Conservation (phyloP, 2,113 vertebrate species). For the Mellivora capensis region DNA sequence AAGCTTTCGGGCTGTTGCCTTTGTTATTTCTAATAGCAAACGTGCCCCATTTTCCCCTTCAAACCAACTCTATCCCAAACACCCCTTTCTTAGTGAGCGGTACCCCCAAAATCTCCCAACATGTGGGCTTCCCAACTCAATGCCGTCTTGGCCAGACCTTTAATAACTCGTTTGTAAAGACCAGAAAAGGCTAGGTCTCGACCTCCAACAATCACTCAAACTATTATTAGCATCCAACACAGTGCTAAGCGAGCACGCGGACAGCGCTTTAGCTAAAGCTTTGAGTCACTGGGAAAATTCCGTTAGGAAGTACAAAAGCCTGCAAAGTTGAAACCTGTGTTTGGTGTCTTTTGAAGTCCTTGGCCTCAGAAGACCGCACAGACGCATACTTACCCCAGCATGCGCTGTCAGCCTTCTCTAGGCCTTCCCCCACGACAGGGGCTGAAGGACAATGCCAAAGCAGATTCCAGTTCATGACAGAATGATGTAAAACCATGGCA, state of each 20-base stretch:
- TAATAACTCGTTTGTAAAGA: not conserved
- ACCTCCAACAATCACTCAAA: not conserved
- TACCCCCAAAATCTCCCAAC: not conserved
- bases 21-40: slow-evolving; percentile 13
- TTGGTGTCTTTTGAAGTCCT: slow-evolving; percentile 52
- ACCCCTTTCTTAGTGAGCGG: not conserved
- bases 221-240: not conserved
- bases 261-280: not conserved
- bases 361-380: slow-evolving; percentile 53
- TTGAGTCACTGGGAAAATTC: not conserved
- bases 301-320: slow-evolving; percentile 30
- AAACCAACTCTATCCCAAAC: not conserved
- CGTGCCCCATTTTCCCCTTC: not conserved
- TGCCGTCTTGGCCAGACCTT: not conserved
- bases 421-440: slow-evolving; percentile 14
- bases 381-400: slow-evolving; percentile 55
- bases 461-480: not conserved
- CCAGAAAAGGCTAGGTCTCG: not conserved
- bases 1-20: not conserved
- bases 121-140: not conserved
- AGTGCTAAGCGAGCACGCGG: not conserved
- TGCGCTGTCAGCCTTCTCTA: slow-evolving; percentile 1
- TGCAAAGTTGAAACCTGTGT: slow-evolving; percentile 33
- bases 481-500: not conserved
- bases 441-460: slow-evolving; percentile 30